These are phyloP conservation scores for Aporophyla nigra DNA, from an alignment of 2,888 invertebrate species.

Conservation along the genomic window DNA sequence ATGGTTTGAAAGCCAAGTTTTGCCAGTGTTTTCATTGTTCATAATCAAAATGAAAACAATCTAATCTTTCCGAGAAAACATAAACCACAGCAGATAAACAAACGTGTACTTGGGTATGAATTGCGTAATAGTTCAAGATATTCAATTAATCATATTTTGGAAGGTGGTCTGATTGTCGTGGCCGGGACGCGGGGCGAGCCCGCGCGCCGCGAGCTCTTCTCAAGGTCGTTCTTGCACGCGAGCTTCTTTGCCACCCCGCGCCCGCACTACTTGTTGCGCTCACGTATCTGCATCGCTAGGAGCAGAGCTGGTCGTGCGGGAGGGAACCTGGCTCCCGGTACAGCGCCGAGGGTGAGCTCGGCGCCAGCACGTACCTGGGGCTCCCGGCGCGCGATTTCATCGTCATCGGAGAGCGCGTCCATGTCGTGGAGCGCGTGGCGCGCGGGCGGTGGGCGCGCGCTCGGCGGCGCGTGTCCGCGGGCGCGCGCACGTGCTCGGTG, in stretches of 20 bases:
- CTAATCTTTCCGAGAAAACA: background rate
- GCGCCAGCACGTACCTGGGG: slow-evolving; percentile 82
- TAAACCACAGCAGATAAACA: background rate
- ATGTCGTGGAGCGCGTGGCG: slow-evolving; percentile 79
- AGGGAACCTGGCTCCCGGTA: slow-evolving; percentile 49
- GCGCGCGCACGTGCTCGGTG: slow-evolving; percentile 85
- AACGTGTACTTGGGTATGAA: slow-evolving; percentile 20
- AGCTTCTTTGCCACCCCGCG: slow-evolving; percentile 73
- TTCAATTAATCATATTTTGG: slow-evolving; percentile 61
- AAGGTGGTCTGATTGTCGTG: slow-evolving; percentile 67
- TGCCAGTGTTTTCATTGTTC: slow-evolving; percentile 7
- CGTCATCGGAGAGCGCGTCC: slow-evolving; percentile 90
- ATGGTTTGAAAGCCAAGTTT: slow-evolving; percentile 21
- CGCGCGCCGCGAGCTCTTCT: slow-evolving; percentile 77
- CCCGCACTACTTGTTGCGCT: slow-evolving; percentile 85
- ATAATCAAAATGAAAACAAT: slow-evolving; percentile 44
- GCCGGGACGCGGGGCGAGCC: slow-evolving; percentile 77
- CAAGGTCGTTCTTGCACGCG: slow-evolving; percentile 86
- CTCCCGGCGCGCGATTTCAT: slow-evolving; percentile 87
- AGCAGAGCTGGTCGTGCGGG: slow-evolving; percentile 68
- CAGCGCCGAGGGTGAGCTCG: slow-evolving; percentile 52
- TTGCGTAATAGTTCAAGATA: slow-evolving; percentile 41
- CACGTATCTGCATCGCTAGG: slow-evolving; percentile 53
- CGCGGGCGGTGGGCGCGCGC: slow-evolving; percentile 80
- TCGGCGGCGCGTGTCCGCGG: slow-evolving; percentile 85